Percentiles rank a stretch among this genome's conserved stretches.
Evolutionary conservation across 2,797 vertebrate species (phyloP).

Genomic region (Thunnus albacares): DNA sequence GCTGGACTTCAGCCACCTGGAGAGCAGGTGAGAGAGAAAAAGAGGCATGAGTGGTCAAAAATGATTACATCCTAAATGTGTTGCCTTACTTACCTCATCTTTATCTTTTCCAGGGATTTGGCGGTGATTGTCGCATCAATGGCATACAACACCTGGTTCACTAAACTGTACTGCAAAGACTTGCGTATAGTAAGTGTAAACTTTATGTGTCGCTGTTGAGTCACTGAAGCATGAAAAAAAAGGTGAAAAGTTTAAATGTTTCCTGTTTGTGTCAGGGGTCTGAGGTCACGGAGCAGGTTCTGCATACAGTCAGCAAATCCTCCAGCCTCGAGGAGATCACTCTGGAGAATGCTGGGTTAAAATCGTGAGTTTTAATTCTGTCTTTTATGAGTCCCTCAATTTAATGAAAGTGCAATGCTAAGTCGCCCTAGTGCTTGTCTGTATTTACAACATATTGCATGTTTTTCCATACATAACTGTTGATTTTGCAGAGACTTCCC

Average conservation of each 20-base stretch:
- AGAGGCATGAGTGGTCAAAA: not conserved
- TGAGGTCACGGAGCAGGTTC: constrained; percentile 93
- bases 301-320: constrained; percentile 93
- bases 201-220: not conserved
- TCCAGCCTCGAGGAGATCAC: constrained; percentile 93
- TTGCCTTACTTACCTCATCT: not conserved
- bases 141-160: constrained; percentile 95
- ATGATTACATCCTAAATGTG: not conserved
- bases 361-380: constrained; percentile 87
- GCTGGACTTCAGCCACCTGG: constrained; percentile 94
- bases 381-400: not conserved
- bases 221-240: not conserved
- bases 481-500: constrained; percentile 89
- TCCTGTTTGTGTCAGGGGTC: constrained; percentile 84
- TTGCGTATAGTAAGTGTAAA: constrained; percentile 88
- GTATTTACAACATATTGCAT: not conserved
- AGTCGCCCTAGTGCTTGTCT: not conserved
- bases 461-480: constrained; percentile 7
- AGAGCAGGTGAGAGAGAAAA: constrained; percentile 87
- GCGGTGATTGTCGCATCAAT: constrained; percentile 93
- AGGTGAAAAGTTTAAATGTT: not conserved
- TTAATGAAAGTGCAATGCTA: not conserved
- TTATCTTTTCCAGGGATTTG: constrained; percentile 86
- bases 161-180: constrained; percentile 93
- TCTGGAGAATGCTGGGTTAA: constrained; percentile 92